A percentile compares a stretch with the other conserved stretches of the same genome.
Evolutionary conservation across 2,888 invertebrate genomes (phyloP).

Genomic region (Dioctria linearis): DNA sequence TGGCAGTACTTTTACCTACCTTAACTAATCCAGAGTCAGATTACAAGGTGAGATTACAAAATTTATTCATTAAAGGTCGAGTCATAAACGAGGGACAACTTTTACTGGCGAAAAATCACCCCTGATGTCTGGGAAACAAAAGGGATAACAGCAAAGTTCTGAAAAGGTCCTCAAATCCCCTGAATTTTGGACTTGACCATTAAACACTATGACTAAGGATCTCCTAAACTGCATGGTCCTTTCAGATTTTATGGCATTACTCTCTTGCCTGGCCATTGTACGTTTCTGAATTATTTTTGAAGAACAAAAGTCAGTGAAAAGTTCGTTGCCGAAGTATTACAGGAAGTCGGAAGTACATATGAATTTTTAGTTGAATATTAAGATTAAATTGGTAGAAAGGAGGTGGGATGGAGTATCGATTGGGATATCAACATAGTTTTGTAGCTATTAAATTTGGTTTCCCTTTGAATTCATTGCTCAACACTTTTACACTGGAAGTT

Average conservation of each 20-base stretch:
- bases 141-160: constrained; percentile 32
- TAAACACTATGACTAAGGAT: constrained; percentile 41
- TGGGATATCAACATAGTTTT: too few species aligned
- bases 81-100: constrained; percentile 35
- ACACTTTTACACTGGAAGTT: too few species aligned
- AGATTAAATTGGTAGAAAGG: not conserved
- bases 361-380: constrained; percentile 23
- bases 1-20: not conserved
- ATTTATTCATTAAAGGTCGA: constrained; percentile 30
- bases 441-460: too few species aligned
- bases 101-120: constrained; percentile 42
- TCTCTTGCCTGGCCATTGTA: constrained; percentile 23
- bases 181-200: constrained; percentile 32
- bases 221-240: constrained; percentile 36
- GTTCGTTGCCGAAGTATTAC: not conserved
- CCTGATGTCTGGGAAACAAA: constrained; percentile 21
- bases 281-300: constrained; percentile 34
- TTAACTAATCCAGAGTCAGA: constrained; percentile 9
- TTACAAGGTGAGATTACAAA: constrained; percentile 34
- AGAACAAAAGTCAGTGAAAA: constrained; percentile 31
- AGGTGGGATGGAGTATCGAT: too few species aligned
- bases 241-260: constrained; percentile 16
- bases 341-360: constrained; percentile 22
- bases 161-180: constrained; percentile 37
- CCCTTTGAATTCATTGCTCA: too few species aligned